Evolutionary conservation across 2,888 invertebrate species (phyloP).

Genomic region (Antheraea yamamai): DNA sequence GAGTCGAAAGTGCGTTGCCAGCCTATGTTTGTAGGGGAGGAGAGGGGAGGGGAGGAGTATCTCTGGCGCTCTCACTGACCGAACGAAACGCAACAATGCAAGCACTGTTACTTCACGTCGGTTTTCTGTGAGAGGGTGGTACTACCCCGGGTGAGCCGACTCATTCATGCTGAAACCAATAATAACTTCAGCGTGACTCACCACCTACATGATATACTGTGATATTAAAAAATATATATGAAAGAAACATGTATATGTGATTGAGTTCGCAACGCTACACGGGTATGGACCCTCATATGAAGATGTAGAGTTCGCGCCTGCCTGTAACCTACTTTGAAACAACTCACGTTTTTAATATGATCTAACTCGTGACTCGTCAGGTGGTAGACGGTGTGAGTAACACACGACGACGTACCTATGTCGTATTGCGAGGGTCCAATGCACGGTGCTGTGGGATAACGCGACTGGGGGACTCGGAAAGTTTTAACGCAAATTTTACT

Average conservation of each 20-base stretch:
- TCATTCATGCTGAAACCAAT: too few relatives aligned
- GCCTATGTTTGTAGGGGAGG: too few relatives aligned
- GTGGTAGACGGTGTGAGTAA: constrained; percentile 1
- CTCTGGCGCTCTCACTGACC: too few relatives aligned
- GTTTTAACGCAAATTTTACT: constrained; percentile 1
- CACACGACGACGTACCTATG: background rate
- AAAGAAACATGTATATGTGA: background rate
- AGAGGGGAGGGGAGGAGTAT: too few relatives aligned
- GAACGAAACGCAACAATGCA: too few relatives aligned
- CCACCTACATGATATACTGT: too few relatives aligned
- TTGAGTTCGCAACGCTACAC: background rate
- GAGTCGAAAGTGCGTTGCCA: too few relatives aligned
- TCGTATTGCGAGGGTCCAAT: background rate
- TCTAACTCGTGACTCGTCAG: constrained; percentile 15
- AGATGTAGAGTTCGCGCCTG: background rate
- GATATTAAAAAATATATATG: background rate
- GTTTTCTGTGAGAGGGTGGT: too few relatives aligned
- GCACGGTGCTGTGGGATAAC: background rate
- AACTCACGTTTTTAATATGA: constrained; percentile 31
- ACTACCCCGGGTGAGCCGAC: too few relatives aligned
- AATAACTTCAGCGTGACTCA: too few relatives aligned
- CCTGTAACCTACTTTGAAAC: constrained; percentile 18
- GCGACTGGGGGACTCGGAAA: background rate
- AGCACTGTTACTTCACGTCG: too few relatives aligned
- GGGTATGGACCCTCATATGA: background rate